Evolutionary conservation across 2,888 invertebrate genomes (phyloP), one percentile per base, ranked within the genome.

Genomic region (Aquatica leii): DNA sequence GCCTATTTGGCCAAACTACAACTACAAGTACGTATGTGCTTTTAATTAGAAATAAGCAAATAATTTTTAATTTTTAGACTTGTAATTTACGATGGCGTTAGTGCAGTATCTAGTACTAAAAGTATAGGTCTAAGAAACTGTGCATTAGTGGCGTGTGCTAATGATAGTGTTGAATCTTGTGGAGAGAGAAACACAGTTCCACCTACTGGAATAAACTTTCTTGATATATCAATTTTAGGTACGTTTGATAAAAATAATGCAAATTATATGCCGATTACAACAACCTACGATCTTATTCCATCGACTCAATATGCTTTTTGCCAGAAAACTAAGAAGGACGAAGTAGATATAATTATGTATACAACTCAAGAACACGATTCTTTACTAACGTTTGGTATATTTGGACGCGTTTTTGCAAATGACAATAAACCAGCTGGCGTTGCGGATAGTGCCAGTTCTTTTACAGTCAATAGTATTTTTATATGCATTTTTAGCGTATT

Each of bases 341-440:
- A 40, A 18, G 66, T 65, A 2, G 57, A 65, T n/a, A 63, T 64
- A n/a, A 53, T 67, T n/a, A 67, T 71, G 62, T 63, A 43, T 18
- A 63, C 65, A 20, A 70, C 66, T 1, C 56, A 64, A 11, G 40
- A 58, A 5, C 50, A 67, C 15, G 50, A 69, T 9, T 65, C 69
- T 21, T 17, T 74, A 6, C 55, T 72, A 35, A 64, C 65, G 1
- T 74, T 72, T 60, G 74, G 73, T 9, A 72, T 74, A 34, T 59
- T 65, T 35, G 74, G 74, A 41, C 63, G 74, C n/a, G 59, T 68
- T 11, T 71, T 53, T 52, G 54, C 49, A 17, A 49, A 61, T 34
- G 73, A 74, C 54, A 68, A 59, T 31, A 37, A 59, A 51, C 6
- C 24, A 24, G 24, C 17, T n/a, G 43, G 60, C 12, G 60, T 49